Conservation (phyloP, 2,113 vertebrate species). For the Eudyptes chrysolophus region DNA sequence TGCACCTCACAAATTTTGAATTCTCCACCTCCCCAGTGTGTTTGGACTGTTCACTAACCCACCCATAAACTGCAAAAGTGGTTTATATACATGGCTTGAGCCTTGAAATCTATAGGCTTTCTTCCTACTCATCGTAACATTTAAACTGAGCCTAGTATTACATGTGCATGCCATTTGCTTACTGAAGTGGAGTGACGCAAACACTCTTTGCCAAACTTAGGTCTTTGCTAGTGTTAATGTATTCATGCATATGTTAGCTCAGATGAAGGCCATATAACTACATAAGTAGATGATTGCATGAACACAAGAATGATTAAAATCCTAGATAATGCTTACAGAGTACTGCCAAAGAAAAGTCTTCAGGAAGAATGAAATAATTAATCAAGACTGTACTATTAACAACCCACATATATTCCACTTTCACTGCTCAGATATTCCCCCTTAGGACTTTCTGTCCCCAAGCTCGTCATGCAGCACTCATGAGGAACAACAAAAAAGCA, state of each 20-base stretch:
- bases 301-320: not conserved
- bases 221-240: not conserved
- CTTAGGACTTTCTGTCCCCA: conserved; percentile 2
- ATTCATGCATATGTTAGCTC: not conserved
- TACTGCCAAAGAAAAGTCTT: conserved; percentile 3
- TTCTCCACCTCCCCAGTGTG: not conserved
- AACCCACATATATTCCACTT: not conserved
- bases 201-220: not conserved
- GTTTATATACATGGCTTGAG: not conserved
- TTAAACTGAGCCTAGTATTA: not conserved
- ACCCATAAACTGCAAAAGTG: not conserved
- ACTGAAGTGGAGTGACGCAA: not conserved
- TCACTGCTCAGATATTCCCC: not conserved
- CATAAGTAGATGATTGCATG: not conserved
- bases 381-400: not conserved
- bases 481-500: not conserved
- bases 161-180: fast-evolving
- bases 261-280: not conserved
- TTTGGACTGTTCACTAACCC: not conserved
- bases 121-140: not conserved
- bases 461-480: conserved; percentile 10
- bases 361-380: conserved; percentile 2
- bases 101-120: not conserved
- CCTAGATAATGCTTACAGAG: not conserved
- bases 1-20: not conserved